Conservation (phyloP, 23 tunicate genomes). For the Phallusia fumigata region DNA sequence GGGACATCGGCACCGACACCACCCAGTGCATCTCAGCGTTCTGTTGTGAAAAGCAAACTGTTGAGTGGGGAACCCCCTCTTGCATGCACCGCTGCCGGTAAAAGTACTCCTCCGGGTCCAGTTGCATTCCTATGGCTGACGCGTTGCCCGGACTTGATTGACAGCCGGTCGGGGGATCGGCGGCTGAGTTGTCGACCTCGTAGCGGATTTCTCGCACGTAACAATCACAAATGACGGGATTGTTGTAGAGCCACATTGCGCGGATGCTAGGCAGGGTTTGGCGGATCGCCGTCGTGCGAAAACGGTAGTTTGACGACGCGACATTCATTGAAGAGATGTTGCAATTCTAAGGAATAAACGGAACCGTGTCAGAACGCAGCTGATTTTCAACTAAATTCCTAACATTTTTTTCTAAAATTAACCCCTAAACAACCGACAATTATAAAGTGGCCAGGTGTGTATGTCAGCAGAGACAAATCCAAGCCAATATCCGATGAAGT, state of each 20-base stretch:
- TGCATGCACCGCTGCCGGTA: slow-evolving; percentile 17
- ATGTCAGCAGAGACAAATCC: too few relatives aligned
- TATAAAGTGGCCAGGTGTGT: too few relatives aligned
- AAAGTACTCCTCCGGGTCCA: slow-evolving; percentile 14
- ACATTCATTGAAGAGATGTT: slow-evolving; percentile 31
- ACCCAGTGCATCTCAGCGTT: slow-evolving; percentile 8
- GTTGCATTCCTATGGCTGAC: background rate
- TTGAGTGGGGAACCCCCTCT: background rate
- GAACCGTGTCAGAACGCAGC: too few relatives aligned
- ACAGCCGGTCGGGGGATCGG: background rate
- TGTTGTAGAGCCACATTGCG: slow-evolving; percentile 52
- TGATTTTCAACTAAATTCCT: too few relatives aligned
- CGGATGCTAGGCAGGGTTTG: slow-evolving; percentile 39
- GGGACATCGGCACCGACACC: slow-evolving; percentile 1
- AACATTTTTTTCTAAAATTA: too few relatives aligned
- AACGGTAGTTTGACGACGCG: slow-evolving; percentile 22
- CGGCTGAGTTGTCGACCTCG: background rate
- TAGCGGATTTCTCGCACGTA: slow-evolving; percentile 21
- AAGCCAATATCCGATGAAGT: too few relatives aligned
- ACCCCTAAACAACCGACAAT: too few relatives aligned
- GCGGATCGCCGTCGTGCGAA: slow-evolving; percentile 23
- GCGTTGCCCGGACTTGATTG: background rate
- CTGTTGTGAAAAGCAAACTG: slow-evolving; percentile 17
- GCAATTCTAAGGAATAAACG: slow-evolving; percentile 55
- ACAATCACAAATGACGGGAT: slow-evolving; percentile 71